A percentile compares a stretch with the other conserved stretches of the same genome.
These are phyloP conservation scores for Pinna nobilis DNA, from an alignment of 1,140 invertebrate genomes.

Conservation along the genomic window DNA sequence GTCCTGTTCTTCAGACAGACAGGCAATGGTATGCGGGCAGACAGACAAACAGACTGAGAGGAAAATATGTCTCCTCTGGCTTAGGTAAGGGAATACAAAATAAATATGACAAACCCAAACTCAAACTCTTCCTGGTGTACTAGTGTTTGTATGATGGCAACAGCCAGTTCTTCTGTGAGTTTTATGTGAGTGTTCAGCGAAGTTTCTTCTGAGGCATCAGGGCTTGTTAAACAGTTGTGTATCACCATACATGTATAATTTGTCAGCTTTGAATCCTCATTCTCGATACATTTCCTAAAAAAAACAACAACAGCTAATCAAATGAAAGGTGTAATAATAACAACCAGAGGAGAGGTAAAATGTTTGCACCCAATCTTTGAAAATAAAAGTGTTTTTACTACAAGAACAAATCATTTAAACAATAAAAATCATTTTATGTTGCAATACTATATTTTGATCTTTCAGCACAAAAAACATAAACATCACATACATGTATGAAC, in stretches of 20 bases:
- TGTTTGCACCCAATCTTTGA: too few species aligned
- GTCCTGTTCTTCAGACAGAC: too few species aligned
- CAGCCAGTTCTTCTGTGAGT: background rate
- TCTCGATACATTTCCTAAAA: background rate
- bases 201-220: too few species aligned
- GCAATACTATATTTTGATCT: too few species aligned
- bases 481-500: background rate
- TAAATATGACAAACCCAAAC: background rate
- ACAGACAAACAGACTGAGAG: too few species aligned
- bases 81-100: background rate
- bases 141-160: background rate
- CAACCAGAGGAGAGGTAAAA: background rate
- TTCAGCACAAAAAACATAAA: too few species aligned
- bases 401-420: too few species aligned
- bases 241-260: constrained; percentile 33
- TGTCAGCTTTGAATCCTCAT: constrained; percentile 18
- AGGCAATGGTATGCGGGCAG: too few species aligned
- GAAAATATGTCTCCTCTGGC: background rate
- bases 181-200: background rate
- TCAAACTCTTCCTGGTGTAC: background rate
- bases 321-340: background rate
- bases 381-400: too few species aligned
- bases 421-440: too few species aligned
- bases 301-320: background rate
- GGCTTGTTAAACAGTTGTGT: constrained; percentile 25